Conservation (phyloP, 2,797 vertebrate genomes). For the Acipenser transmontanus region DNA sequence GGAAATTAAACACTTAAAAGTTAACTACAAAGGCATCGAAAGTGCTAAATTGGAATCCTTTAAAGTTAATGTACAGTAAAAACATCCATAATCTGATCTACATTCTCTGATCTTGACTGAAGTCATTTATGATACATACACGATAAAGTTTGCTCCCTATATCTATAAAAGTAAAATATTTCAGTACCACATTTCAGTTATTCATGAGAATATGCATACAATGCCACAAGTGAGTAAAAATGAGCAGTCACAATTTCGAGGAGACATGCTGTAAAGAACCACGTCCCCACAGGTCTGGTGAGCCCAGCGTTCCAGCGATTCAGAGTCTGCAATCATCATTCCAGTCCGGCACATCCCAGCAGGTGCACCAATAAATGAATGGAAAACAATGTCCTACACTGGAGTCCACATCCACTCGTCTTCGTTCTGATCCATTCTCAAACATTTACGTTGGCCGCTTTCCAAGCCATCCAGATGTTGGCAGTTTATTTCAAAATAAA, state of each 20-base stretch:
- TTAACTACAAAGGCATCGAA: constrained; percentile 24
- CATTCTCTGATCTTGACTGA: no score
- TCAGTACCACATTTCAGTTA: constrained; percentile 66
- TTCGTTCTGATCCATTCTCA: constrained; percentile 9
- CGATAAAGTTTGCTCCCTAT: constrained; percentile 46
- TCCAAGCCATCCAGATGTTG: constrained; percentile 25
- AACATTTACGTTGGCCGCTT: constrained; percentile 21
- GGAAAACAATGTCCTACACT: constrained; percentile 20
- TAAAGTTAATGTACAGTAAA: constrained; percentile 49
- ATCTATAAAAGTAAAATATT: constrained; percentile 29
- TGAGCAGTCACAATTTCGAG: constrained; percentile 9
- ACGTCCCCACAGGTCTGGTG: no score
- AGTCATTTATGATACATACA: constrained; percentile 3
- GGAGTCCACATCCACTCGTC: constrained; percentile 14
- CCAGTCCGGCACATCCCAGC: constrained; percentile 2
- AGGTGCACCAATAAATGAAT: constrained; percentile 14
- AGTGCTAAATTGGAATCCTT: constrained; percentile 52
- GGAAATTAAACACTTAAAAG: no score
- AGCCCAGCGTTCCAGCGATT: no score
- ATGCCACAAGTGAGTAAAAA: constrained; percentile 25
- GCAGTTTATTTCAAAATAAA: constrained; percentile 13
- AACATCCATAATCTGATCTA: constrained; percentile 28
- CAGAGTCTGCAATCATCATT: constrained; percentile 4
- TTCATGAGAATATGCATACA: constrained; percentile 27
- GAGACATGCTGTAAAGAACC: no score